Evolutionary conservation across 2,797 vertebrate genomes (phyloP), one percentile per base, ranked within the genome.

Genomic region (Pterois miles): DNA sequence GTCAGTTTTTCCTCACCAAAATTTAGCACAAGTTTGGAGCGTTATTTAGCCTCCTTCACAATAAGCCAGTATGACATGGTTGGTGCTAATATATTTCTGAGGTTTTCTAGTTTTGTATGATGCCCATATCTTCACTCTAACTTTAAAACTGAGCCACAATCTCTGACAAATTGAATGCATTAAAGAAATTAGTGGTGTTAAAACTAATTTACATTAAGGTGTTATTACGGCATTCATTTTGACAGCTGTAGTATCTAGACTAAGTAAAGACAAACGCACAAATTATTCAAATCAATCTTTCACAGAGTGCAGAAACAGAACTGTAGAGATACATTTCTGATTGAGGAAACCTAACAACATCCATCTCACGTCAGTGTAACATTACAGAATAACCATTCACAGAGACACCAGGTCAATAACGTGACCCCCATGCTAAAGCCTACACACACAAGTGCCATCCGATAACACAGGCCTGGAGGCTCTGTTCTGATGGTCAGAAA

Each of bases 401-500:
- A 18, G 9, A 73, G 31, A 57, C 18, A 74, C 8, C 16, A 52
- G 25, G 16, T 13, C 8, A 54, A 40, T 18, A 36, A 36, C 31
- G 31, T 29, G 59, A 38, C 34, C 40, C 23, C 25, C 53, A 43
- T n/a, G 23, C 27, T 53, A 20, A 22, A 33, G 29, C 3, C 40
- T 48, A 18, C 36, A 71, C 68, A 58, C 63, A 58, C 40, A 62
- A 43, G 31, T 27, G 4, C 23, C 50, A 72, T 71, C 20, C 64
- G 13, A 53, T 65, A 57, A 66, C 70, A 78, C 50, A 4, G 34
- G 5, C 20, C 62, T 46, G 46, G 31, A n/a, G 0, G 50, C 50
- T 76, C 14, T 56, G 34, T 71, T 63, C 80, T 62, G 54, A 71
- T 34, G n/a, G 43, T 63, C 74, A 81, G 82, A 91, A 73, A 86